Evolutionary conservation across 2,888 invertebrate genomes (phyloP), one percentile per base, ranked within the genome.

Genomic region (Pandemis heparana): DNA sequence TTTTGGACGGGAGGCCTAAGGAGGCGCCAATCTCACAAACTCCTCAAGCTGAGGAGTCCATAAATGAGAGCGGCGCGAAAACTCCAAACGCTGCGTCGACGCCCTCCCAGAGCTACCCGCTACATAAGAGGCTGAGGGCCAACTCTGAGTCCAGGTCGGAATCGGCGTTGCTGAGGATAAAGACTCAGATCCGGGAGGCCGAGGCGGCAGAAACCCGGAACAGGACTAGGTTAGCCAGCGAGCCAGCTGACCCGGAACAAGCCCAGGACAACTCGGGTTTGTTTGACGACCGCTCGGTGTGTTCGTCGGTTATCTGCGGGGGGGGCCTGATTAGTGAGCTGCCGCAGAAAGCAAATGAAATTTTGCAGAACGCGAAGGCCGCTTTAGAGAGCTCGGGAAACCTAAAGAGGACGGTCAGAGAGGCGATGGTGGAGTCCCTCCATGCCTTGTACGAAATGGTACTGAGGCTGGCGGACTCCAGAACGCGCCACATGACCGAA

Each of bases 81-180:
- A 7, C 41, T 6, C 41, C 41, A 0, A 41, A 41, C 9, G 41
- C 41, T 1, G 41, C 41, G 41, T 41, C 41, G 41, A 41, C 41
- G 1, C 41, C 41, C 0, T 41, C 7, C 0, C 1, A 9, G 41
- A 9, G 7, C 7, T 0, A 0, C 9, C 6, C 7, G 7, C 8
- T 0, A 0, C 41, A 0, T 1, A 9, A 7, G 0, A 9, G 41
- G 7, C 41, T 7, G 5, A 9, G 7, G 41, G 1, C 41, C 0
- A 9, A 1, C 8, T 41, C 41, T 12, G 46, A 10, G 12, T 14
- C 46, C 14, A 1, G 46, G 0, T 46, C 46, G 0, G 46, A 46
- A 14, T 46, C 46, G 0, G 46, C 14, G 3, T 12, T 46, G 4
- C 46, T 46, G 12, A 12, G 46, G 4, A 46, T 46, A 14, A 12